Evolutionary conservation across 2,888 invertebrate genomes (phyloP), one percentile per base, ranked within the genome.

Genomic region (Ctenicera cuprea): DNA sequence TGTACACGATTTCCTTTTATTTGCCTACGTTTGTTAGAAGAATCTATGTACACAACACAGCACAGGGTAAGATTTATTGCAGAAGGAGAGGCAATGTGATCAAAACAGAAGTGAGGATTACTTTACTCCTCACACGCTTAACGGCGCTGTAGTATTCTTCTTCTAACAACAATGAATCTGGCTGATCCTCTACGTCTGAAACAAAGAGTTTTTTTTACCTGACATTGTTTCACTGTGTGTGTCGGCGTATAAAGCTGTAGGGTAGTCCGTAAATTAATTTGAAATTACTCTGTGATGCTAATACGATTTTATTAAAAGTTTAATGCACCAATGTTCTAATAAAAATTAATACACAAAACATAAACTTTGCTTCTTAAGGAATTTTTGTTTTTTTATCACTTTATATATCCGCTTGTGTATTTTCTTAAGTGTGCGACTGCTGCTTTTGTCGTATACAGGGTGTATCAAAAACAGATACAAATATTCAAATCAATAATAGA

Each of bases 101-200:
- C 75, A 82, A 77, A 79, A 82, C 78, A 77, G 78, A 79, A 71
- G 78, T 74, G 66, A 77, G 75, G 74, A 79, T 75, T 76, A 77
- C 77, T 79, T 71, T 75, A 70, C 76, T 77, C 76, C 78, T 79
- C 74, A 75, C 75, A 71, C 77, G 61, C 71, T 68, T 65, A 52
- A 73, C 77, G 73, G 80, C 76, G 77, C 78, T 82, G 79, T 76
- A 81, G 79, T 81, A 81, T 76, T 82, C 82, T 70, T 83, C 83
- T 76, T 83, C 83, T 76, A 83, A 83, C 70, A 80, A 80, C 67
- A 84, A 73, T 59, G 83, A 83, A 77, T 84, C 82, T 70, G 82
- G 81, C 62, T 83, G 82, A 78, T 83, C 83, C 52, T 82, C 83
- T 73, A 78, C 64, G 66, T 80, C 83, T 83, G 81, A 73, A 83